Evolutionary conservation across 2,888 invertebrate genomes (phyloP), one percentile per base, ranked within the genome.

Genomic region (Drosophila macrospina): DNA sequence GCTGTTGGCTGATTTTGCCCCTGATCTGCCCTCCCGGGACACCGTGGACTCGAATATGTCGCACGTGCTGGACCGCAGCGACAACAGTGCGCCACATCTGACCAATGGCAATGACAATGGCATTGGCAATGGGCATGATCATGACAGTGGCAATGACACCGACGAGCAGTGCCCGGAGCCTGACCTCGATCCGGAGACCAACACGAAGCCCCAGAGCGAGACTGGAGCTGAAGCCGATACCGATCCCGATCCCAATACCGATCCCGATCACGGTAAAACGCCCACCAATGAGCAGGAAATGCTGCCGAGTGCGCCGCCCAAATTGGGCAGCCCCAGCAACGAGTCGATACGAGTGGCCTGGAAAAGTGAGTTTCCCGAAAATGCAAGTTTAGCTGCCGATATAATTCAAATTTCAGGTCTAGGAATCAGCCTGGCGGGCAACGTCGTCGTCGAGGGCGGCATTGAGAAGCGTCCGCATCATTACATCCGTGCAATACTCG

Each of bases 381-480:
- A 95, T 86, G 96, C 98, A 91, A 97, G 98, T 90, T 95, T 98
- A 91, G 96, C 98, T 78, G 97, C 98, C 65, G 98, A 98, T 93
- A 93, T 99, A 79, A 96, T 95, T 87, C 98, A 98, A 93, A 95
- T 98, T 87, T 96, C 96, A 88, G 99, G 98, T 54, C 94, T 99
- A 74, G 99, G 99, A 5, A 98, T 99, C 88, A 99, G 98, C 91
- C 94, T 99, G 74, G 99, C 99, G 93, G 99, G 99, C 32, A 99
- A 99, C 0, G 99, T 99, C 11, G 99, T 99, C 91, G 98, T 99
- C 24, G 99, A 99, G 93, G 96, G 97, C 83, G 99, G 99, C 2
- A 95, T 97, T 80, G 99, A 99, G 93, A 95, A 98, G 39, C 94
- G 98, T 81, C 99, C 99, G n/a, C 99, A 99, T 93, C 99, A 99